These are phyloP conservation scores for Lophotriccus pileatus DNA, from an alignment of 2,797 vertebrate species.

Conservation along the genomic window DNA sequence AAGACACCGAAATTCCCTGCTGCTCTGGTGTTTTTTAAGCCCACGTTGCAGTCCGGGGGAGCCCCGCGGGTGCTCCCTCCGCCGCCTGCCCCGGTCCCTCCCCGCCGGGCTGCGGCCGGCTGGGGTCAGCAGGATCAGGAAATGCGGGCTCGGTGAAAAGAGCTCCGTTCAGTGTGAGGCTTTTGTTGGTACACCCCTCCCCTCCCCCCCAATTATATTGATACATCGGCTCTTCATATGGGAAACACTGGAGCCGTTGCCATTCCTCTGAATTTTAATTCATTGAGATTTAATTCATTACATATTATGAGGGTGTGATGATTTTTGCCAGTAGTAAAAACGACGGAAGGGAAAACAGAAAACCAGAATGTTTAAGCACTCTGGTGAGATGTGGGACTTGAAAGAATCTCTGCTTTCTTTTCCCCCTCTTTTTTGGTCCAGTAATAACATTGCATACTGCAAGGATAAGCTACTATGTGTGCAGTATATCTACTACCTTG, in stretches of 20 bases:
- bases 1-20: background rate
- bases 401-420: constrained; percentile 26
- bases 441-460: constrained; percentile 18
- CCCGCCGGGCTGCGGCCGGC: background rate
- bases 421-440: background rate
- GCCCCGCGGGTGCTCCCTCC: background rate
- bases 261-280: background rate
- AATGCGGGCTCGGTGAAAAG: background rate
- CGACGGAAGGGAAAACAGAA: background rate
- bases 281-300: background rate
- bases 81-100: background rate
- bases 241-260: background rate
- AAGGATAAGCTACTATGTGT: background rate
- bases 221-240: background rate
- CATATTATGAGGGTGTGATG: constrained; percentile 13
- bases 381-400: constrained; percentile 10
- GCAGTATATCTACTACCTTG: background rate
- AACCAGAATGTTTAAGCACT: background rate
- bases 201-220: background rate
- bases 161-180: background rate
- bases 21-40: background rate
- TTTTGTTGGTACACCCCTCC: background rate
- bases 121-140: background rate
- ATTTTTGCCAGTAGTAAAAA: constrained; percentile 36
- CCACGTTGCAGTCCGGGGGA: background rate